These are phyloP conservation scores for Leucoma salicis DNA, from an alignment of 2,888 invertebrate genomes.

Conservation along the genomic window DNA sequence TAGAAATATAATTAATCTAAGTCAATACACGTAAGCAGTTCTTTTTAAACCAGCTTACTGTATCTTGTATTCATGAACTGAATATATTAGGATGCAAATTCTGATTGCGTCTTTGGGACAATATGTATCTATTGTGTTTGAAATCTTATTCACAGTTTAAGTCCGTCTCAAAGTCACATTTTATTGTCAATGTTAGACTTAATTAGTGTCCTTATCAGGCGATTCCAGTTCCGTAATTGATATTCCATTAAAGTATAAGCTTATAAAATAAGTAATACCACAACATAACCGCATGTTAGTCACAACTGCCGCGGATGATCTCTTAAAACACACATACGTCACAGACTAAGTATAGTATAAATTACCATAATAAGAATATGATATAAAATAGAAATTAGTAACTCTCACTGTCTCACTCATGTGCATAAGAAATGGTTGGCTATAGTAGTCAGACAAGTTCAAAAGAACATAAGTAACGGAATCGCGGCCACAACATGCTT, in stretches of 20 bases:
- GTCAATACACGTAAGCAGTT: too few species aligned
- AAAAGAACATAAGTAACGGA: conserved; percentile 69
- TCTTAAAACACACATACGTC: conserved; percentile 27
- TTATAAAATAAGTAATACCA: conserved; percentile 35
- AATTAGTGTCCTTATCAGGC: not conserved
- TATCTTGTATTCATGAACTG: conserved; percentile 25
- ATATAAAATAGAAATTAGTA: conserved; percentile 24
- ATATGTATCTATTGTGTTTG: too few species aligned
- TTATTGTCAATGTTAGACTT: too few species aligned
- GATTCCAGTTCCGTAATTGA: conserved; percentile 30
- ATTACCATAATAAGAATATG: conserved; percentile 10
- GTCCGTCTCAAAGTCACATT: too few species aligned
- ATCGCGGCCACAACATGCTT: conserved; percentile 56
- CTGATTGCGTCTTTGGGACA: too few species aligned
- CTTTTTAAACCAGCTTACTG: conserved; percentile 26
- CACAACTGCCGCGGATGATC: conserved; percentile 26
- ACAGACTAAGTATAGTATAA: conserved; percentile 9
- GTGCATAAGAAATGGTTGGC: conserved; percentile 22
- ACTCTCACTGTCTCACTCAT: conserved; percentile 10
- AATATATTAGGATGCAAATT: conserved; percentile 15
- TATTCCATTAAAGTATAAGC: conserved; percentile 14
- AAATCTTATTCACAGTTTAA: too few species aligned
- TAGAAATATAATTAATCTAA: too few species aligned
- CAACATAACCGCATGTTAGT: conserved; percentile 40
- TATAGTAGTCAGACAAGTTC: conserved; percentile 57